These are phyloP conservation scores for Odocoileus virginianus DNA, from an alignment of 2,113 vertebrate genomes.

Conservation along the genomic window DNA sequence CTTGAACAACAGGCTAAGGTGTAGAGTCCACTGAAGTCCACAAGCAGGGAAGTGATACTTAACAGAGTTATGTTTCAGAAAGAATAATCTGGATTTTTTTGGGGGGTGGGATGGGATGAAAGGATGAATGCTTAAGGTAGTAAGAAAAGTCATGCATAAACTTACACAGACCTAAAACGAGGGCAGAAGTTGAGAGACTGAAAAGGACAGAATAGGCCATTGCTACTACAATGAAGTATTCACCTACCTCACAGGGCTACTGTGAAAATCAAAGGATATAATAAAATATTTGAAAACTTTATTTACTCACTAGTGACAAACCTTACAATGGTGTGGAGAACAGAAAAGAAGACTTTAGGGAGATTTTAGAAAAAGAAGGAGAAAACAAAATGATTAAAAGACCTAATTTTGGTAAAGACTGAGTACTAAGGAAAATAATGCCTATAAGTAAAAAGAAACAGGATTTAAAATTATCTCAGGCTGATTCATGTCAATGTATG, in stretches of 20 bases:
- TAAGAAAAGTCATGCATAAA: background rate
- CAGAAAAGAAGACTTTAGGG: background rate
- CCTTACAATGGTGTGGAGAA: background rate
- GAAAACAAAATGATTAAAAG: constrained; percentile 4
- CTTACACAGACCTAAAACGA: background rate
- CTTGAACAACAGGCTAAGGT: background rate
- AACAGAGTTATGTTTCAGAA: background rate
- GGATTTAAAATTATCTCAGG: background rate
- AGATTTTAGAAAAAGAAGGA: background rate
- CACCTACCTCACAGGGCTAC: background rate
- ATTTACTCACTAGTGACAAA: background rate
- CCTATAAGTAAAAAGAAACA: background rate
- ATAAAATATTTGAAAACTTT: background rate
- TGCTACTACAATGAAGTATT: background rate
- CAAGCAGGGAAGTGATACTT: background rate
- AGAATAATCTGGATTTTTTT: background rate
- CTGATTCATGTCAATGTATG: no score
- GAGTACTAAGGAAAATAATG: background rate
- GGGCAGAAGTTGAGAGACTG: background rate
- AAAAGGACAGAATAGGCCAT: background rate
- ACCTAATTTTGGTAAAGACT: background rate
- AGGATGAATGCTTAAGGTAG: background rate
- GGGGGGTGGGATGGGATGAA: background rate
- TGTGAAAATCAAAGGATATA: background rate
- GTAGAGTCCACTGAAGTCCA: background rate